Evolutionary conservation across 2,113 vertebrate genomes (phyloP).

Genomic region (Macrotis lagotis): DNA sequence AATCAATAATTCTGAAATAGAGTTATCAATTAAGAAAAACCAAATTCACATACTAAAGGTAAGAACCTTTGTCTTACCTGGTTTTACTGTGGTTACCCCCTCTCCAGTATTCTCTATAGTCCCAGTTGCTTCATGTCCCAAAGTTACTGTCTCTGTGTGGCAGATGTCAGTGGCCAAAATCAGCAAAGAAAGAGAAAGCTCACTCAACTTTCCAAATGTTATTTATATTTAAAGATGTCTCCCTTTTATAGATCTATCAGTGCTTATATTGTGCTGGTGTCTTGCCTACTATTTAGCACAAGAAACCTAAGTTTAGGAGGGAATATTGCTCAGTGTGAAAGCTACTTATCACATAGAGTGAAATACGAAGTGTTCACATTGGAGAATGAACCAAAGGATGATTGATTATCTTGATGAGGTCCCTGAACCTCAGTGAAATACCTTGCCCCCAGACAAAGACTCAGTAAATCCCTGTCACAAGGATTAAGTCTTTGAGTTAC

Average conservation of each 20-base stretch:
- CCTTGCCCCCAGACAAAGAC: no score
- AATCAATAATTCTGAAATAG: not conserved
- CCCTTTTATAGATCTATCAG: not conserved
- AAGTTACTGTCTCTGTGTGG: conserved; percentile 78
- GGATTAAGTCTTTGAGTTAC: no score
- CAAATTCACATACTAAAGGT: not conserved
- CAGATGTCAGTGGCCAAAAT: not conserved
- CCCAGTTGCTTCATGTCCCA: conserved; percentile 89
- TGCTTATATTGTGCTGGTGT: not conserved
- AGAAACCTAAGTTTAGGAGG: not conserved
- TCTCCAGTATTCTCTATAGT: conserved; percentile 90
- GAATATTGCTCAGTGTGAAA: not conserved
- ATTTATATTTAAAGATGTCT: not conserved
- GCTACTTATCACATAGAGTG: not conserved
- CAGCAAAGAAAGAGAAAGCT: not conserved
- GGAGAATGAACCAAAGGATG: not conserved
- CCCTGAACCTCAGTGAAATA: no score
- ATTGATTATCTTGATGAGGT: no score
- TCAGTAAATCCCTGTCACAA: no score
- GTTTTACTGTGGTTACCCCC: conserved; percentile 94
- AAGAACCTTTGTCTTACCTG: conserved; percentile 83
- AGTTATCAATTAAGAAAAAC: not conserved
- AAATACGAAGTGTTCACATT: not conserved
- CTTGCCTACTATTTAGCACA: not conserved
- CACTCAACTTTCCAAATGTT: not conserved